Evolutionary conservation across 2,797 vertebrate species (phyloP), one percentile per base, ranked within the genome.

Genomic region (Propithecus deckenii): DNA sequence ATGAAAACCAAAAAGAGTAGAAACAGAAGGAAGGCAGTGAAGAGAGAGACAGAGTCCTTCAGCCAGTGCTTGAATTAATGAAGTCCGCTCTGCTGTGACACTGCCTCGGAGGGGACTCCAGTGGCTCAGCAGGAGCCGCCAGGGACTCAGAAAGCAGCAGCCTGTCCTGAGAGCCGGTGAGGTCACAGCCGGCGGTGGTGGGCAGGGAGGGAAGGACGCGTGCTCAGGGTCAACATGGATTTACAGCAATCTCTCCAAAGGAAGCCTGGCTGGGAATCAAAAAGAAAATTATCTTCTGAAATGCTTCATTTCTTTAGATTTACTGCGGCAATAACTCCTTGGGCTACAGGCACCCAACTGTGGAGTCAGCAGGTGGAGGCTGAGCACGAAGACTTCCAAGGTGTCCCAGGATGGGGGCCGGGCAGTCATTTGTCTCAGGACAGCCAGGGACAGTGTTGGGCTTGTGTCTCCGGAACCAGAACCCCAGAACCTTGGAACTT

Each of bases 241-340:
- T 95, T 83, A 84, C 18, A 94, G n/a, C 30, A 14, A 12, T 61
- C 25, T 81, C 59, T 55, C 55, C 23, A 89, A 41, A 78, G 80
- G n/a, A 94, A 78, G n/a, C 71, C 48, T 94, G 89, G 59, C 55
- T 74, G 52, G 61, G 48, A 61, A 48, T 55, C 84, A 95, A 81
- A 94, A 75, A 89, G 74, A 91, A 94, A 89, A 94, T 94, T 35
- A 57, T 80, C 94, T 92, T 78, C 18, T 3, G 20, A 79, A 81
- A 75, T 86, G 76, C 57, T 85, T 55, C 52, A 61, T 89, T 83
- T 94, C n/a, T 80, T 75, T 91, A 81, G 41, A 92, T 86, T 86
- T 94, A 81, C 25, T 22, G 38, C 67, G 71, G 48, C n/a, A 67
- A 41, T 83, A 41, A 72, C 69, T 57, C 69, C 59, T 81, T 63